Evolutionary conservation across 2,797 vertebrate species (phyloP).

Genomic region (Siniperca obscura): DNA sequence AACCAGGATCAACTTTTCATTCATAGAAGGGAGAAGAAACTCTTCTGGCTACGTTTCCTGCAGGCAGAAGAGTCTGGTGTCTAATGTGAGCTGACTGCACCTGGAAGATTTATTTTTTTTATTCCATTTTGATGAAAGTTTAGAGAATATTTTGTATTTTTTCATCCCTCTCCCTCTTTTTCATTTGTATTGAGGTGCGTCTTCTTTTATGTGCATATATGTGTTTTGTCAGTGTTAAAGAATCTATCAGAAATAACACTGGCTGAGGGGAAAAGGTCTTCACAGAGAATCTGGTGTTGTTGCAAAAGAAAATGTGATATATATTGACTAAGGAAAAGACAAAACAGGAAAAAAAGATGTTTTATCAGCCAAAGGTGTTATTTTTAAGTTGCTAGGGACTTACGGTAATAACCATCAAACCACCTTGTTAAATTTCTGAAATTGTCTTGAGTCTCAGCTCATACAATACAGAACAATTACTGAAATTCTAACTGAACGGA

Average conservation of each 20-base stretch:
- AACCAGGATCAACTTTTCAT: slow-evolving; percentile 12
- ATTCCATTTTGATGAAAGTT: slow-evolving; percentile 16
- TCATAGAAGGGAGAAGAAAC: not conserved
- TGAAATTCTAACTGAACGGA: not conserved
- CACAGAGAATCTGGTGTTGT: not conserved
- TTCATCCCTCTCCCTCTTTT: not conserved
- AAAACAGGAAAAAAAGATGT: not conserved
- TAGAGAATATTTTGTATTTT: not conserved
- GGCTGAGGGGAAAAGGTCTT: slow-evolving; percentile 4
- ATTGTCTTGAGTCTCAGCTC: no score
- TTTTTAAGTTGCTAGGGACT: not conserved
- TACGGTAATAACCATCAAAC: not conserved
- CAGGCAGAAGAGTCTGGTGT: not conserved
- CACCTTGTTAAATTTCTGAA: not conserved
- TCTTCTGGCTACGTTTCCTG: not conserved
- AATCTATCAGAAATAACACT: not conserved
- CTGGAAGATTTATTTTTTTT: not conserved
- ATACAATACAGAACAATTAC: not conserved
- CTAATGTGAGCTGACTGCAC: not conserved
- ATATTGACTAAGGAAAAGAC: not conserved
- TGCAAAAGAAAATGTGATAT: not conserved
- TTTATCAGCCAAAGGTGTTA: not conserved
- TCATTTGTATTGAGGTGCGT: not conserved
- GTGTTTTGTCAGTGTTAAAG: slow-evolving; percentile 8
- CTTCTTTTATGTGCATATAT: not conserved